Conservation (phyloP, 2,888 invertebrate species). For the Synergus laeviventris region DNA sequence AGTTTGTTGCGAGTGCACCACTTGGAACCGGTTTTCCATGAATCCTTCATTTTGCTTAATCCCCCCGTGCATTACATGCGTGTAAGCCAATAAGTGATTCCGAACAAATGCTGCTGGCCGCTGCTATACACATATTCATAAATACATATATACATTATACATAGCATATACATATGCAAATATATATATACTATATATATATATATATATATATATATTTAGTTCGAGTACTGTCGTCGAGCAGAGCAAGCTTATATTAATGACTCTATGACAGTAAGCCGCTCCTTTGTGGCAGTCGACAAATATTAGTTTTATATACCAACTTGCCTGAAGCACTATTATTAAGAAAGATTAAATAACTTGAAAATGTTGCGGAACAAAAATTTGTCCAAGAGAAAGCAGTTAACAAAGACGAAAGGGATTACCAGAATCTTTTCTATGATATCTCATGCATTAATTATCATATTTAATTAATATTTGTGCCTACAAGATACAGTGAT, state of each 20-base stretch:
- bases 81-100: background rate
- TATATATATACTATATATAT: background rate
- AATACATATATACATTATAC: no score
- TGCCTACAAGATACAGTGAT: no score
- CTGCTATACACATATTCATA: background rate
- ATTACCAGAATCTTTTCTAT: background rate
- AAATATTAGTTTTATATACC: background rate
- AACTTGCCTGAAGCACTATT: background rate
- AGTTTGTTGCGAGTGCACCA: background rate
- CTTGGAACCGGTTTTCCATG: slow-evolving; percentile 7
- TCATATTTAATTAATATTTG: background rate
- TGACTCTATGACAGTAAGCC: slow-evolving; percentile 4
- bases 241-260: slow-evolving; percentile 2
- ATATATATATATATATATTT: background rate
- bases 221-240: slow-evolving; percentile 3
- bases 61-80: background rate
- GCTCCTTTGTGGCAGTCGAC: slow-evolving; percentile 2
- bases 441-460: background rate
- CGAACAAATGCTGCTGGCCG: background rate
- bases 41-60: slow-evolving; percentile 4
- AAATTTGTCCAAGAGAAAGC: slow-evolving; percentile 1
- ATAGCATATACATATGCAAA: background rate
- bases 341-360: background rate
- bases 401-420: background rate
- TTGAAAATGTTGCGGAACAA: background rate